Evolutionary conservation across 2,888 invertebrate genomes (phyloP).

Genomic region (Lasioglossum vierecki): DNA sequence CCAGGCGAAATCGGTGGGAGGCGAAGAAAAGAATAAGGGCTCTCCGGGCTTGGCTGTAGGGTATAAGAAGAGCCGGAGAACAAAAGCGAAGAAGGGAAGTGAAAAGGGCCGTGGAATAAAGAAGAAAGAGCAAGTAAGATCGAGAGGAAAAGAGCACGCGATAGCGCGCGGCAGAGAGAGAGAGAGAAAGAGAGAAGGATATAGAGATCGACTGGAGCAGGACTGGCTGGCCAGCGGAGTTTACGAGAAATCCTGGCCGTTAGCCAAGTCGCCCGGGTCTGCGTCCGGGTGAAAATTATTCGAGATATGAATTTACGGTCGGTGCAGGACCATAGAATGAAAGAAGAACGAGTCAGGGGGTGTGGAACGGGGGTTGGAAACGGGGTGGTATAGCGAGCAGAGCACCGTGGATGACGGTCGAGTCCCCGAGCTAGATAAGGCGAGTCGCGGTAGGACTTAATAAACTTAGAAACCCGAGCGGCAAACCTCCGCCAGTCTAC

Average conservation of each 20-base stretch:
- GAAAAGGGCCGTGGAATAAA: constrained; percentile 12
- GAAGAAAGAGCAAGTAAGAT: not conserved
- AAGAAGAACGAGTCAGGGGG: constrained; percentile 57
- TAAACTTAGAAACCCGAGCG: constrained; percentile 77
- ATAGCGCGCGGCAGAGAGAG: not conserved
- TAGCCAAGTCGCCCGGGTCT: constrained; percentile 73
- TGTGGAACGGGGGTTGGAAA: constrained; percentile 11
- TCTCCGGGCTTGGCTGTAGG: constrained; percentile 40
- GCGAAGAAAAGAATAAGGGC: constrained; percentile 66
- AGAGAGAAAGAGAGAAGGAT: not conserved
- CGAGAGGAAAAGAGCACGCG: not conserved
- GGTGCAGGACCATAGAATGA: constrained; percentile 63
- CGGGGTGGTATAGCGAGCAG: constrained; percentile 11
- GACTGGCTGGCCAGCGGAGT: constrained; percentile 55
- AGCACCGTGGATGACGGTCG: constrained; percentile 50
- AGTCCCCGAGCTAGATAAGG: constrained; percentile 74
- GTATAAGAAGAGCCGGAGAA: constrained; percentile 41
- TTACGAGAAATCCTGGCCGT: constrained; percentile 74
- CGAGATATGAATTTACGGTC: constrained; percentile 82
- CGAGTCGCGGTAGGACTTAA: constrained; percentile 77
- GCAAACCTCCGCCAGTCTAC: constrained; percentile 60
- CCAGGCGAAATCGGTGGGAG: constrained; percentile 62
- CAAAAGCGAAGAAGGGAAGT: constrained; percentile 25
- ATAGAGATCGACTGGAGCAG: not conserved
- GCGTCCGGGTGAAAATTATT: constrained; percentile 80